phyloP scores from a whole-genome alignment of 2,113 vertebrate genomes.

The Microtus oregoni region DNA sequence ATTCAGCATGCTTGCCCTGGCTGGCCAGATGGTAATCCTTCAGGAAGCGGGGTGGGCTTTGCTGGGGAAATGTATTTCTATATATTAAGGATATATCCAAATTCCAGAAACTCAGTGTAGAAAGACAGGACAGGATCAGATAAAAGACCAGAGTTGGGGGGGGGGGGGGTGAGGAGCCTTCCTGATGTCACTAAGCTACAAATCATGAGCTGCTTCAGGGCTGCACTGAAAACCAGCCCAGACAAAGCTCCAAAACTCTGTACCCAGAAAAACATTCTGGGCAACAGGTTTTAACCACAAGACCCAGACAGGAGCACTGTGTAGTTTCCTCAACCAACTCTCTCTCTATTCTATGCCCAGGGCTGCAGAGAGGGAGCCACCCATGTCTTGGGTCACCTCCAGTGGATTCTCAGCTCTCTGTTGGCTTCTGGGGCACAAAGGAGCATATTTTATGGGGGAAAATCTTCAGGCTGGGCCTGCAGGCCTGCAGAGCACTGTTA shows the following conservation, averaged over 20 bases:
- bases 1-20: background rate
- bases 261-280: background rate
- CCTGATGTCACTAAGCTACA: rapidly evolving
- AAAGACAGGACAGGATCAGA: rapidly evolving
- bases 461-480: background rate
- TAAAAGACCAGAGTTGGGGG: background rate
- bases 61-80: background rate
- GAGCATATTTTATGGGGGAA: background rate
- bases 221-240: rapidly evolving
- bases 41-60: background rate
- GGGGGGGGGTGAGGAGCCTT: background rate
- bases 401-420: background rate
- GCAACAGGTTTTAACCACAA: too few species aligned
- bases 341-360: rapidly evolving
- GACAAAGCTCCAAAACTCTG: background rate
- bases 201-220: rapidly evolving
- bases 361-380: rapidly evolving
- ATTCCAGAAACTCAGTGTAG: background rate
- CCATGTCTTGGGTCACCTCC: background rate
- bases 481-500: rapidly evolving
- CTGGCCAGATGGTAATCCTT: background rate
- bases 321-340: too few species aligned
- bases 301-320: background rate
- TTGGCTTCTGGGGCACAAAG: too few species aligned
- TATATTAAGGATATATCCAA: background rate